These are phyloP conservation scores for Trilocha varians DNA, from an alignment of 2,888 invertebrate species.

Conservation along the genomic window DNA sequence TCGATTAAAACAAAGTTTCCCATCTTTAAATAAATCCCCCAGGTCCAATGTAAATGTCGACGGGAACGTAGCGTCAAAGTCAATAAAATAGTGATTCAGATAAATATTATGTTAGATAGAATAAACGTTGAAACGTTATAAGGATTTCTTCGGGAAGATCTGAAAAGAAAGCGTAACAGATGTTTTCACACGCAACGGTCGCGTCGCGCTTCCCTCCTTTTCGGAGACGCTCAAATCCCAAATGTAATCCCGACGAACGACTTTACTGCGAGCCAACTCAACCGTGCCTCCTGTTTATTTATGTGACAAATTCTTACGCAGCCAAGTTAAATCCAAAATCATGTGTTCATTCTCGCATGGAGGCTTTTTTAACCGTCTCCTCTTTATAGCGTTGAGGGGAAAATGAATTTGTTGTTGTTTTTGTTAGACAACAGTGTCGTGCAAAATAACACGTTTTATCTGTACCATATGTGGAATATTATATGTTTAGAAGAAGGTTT, in stretches of 20 bases:
- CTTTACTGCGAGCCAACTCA: conserved; percentile 51
- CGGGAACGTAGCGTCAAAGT: background rate
- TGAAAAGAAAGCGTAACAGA: conserved; percentile 62
- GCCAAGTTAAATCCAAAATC: conserved; percentile 54
- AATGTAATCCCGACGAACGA: conserved; percentile 63
- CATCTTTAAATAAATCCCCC: background rate
- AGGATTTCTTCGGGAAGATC: conserved; percentile 40
- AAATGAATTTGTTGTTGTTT: conserved; percentile 4
- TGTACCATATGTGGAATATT: background rate
- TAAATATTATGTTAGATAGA: conserved; percentile 4
- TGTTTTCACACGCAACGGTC: conserved; percentile 62
- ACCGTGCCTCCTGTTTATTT: conserved; percentile 65
- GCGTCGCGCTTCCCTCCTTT: conserved; percentile 21
- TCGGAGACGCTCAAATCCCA: conserved; percentile 52
- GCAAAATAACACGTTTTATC: background rate
- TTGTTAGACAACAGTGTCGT: background rate
- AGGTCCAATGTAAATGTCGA: background rate
- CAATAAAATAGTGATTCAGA: conserved; percentile 1
- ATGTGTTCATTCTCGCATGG: conserved; percentile 39
- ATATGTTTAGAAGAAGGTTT: too few species aligned
- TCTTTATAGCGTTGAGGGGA: conserved; percentile 6
- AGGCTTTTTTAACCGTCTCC: conserved; percentile 26
- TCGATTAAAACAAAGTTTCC: background rate
- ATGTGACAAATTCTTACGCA: conserved; percentile 67
- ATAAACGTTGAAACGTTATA: conserved; percentile 37